Evolutionary conservation across 2,888 invertebrate genomes (phyloP).

Genomic region (Lepidonotus clava): DNA sequence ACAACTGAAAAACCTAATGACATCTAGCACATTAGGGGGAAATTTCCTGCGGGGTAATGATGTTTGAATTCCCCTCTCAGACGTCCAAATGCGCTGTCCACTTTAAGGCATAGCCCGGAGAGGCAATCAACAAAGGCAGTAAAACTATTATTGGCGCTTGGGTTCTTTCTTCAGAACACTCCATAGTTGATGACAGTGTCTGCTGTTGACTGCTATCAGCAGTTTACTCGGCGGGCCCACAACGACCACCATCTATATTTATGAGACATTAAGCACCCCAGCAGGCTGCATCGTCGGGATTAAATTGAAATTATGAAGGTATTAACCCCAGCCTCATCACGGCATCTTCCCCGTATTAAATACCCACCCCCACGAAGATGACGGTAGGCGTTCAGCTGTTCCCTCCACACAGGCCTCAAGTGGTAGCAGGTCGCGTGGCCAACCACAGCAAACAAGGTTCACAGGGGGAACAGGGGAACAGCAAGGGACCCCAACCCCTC

Average conservation of each 20-base stretch:
- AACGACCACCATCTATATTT: slow-evolving; percentile 29
- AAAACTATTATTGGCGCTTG: slow-evolving; percentile 29
- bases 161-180: neutral
- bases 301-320: slow-evolving; percentile 33
- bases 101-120: neutral
- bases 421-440: slow-evolving; percentile 14
- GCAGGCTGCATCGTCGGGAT: neutral
- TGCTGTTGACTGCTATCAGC: neutral
- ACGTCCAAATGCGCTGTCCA: neutral
- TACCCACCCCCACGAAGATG: neutral
- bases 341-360: no score
- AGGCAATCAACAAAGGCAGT: slow-evolving; percentile 34
- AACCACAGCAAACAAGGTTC: slow-evolving; percentile 26
- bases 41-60: slow-evolving; percentile 15
- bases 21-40: slow-evolving; percentile 27
- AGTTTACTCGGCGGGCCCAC: neutral
- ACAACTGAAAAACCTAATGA: slow-evolving; percentile 23
- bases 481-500: neutral
- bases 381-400: neutral
- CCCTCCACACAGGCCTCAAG: neutral
- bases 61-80: slow-evolving; percentile 17
- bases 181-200: neutral
- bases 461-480: no score
- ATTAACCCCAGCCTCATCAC: neutral
- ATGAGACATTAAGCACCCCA: slow-evolving; percentile 6